Conservation (phyloP, 2,888 invertebrate species). For the Ochlodes sylvanus region DNA sequence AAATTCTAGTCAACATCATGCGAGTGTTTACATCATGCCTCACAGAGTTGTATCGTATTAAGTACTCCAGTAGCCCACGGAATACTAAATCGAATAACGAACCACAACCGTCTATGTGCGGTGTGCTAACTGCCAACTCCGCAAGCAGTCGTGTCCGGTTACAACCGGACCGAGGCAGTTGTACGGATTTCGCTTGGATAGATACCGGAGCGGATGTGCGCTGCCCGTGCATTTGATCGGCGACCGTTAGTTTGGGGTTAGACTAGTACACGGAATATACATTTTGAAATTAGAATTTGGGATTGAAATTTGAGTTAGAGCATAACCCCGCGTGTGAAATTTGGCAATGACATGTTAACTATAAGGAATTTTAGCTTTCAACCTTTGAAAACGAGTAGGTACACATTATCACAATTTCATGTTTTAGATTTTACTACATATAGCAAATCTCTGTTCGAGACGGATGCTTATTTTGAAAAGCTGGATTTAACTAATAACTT, state of each 20-base stretch:
- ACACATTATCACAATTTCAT: neutral
- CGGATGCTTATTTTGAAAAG: too few species aligned
- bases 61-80: conserved; percentile 29
- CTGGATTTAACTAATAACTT: too few species aligned
- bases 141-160: conserved; percentile 51
- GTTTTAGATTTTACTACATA: neutral
- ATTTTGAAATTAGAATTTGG: conserved; percentile 37
- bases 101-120: conserved; percentile 42
- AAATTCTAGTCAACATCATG: conserved; percentile 6
- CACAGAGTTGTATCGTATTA: conserved; percentile 9
- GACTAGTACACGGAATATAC: conserved; percentile 32
- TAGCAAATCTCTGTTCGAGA: too few species aligned
- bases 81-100: conserved; percentile 41
- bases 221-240: conserved; percentile 49
- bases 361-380: too few species aligned
- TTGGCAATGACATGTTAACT: neutral
- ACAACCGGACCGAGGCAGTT: conserved; percentile 55
- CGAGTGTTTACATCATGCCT: neutral
- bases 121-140: conserved; percentile 41
- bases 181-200: conserved; percentile 61
- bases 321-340: neutral
- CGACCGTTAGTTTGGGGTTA: conserved; percentile 34
- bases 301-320: conserved; percentile 38
- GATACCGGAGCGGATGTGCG: conserved; percentile 56
- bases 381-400: too few species aligned